Conservation (phyloP, 2,888 invertebrate genomes). For the Pterostichus niger region DNA sequence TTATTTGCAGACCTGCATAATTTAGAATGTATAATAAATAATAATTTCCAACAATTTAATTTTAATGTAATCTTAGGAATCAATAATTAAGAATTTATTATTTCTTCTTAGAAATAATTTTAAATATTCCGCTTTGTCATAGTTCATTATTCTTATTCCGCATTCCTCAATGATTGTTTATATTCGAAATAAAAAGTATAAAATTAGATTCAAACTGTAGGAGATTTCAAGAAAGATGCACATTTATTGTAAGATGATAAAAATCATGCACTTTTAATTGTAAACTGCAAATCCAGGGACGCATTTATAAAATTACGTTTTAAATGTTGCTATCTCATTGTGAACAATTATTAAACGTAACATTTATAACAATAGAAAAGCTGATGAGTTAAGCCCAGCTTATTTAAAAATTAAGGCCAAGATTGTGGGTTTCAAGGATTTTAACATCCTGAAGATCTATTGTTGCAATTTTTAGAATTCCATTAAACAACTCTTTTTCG, state of each 20-base stretch:
- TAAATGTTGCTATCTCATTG: slow-evolving; percentile 45
- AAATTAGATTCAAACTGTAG: slow-evolving; percentile 37
- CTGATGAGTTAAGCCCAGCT: slow-evolving; percentile 39
- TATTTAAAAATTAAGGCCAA: slow-evolving; percentile 48
- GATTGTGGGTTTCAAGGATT: slow-evolving; percentile 17
- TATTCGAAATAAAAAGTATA: slow-evolving; percentile 12
- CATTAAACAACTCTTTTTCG: not conserved
- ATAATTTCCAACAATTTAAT: no score
- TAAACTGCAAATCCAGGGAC: slow-evolving; percentile 32
- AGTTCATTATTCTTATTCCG: slow-evolving; percentile 39
- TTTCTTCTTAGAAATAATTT: slow-evolving; percentile 33
- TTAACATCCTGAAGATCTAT: not conserved
- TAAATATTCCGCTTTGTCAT: slow-evolving; percentile 24
- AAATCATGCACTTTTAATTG: slow-evolving; percentile 27
- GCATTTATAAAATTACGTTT: slow-evolving; percentile 31
- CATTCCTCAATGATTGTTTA: slow-evolving; percentile 16
- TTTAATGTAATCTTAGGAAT: not conserved
- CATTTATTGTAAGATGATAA: slow-evolving; percentile 1
- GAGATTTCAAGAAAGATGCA: slow-evolving; percentile 28
- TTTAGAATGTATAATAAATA: no score
- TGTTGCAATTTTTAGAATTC: not conserved
- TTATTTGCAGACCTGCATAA: no score
- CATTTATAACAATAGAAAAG: slow-evolving; percentile 46
- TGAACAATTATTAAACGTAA: slow-evolving; percentile 35
- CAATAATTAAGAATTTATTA: not conserved